Evolutionary conservation across 2,797 vertebrate genomes (phyloP), one percentile per base, ranked within the genome.

Genomic region (Thaleichthys pacificus): DNA sequence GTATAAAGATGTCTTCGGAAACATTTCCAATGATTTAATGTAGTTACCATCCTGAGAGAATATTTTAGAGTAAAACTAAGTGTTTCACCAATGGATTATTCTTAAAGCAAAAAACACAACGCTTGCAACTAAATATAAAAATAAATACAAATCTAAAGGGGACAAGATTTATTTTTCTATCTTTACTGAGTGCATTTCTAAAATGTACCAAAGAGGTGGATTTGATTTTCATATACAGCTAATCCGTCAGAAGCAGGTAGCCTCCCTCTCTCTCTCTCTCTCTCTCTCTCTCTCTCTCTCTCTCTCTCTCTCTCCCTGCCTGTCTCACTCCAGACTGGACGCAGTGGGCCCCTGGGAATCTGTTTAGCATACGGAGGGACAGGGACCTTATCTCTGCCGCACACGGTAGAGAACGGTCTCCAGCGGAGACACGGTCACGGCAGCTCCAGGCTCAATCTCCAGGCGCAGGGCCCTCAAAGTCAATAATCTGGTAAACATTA

Each of bases 401-500:
- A 30, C 64, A 73, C 61, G n/a, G 56, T 49, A 49, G 14, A 12
- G 22, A 26, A 54, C 47, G 61, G 19, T 30, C 57, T 68, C 57
- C 66, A 54, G 57, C 17, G 42, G 56, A 47, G 12, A 26, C 21
- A 42, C 38, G 32, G 57, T 14, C 54, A 15, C 57, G 14, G 35
- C 42, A 61, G 57, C 61, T 73, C 28, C 32, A 15, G 56, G n/a
- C 42, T 68, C 35, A 73, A 73, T 61, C 71, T 60, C 21, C 15
- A 73, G 32, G 26, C 71, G 35, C 56, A 15, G 42, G 65, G 51
- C 65, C 64, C 71, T 66, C 38, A 66, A 73, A 73, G 38, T 67
- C 57, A 68, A 72, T 72, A 66, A 72, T 72, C 61, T 72, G 38
- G 51, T 35, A 54, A 65, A 42, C 63, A 72, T 60, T 66, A 57